A percentile compares a stretch with the other conserved stretches of the same genome.
Evolutionary conservation across 2,113 vertebrate species (phyloP).

Genomic region (Anser brachyrhynchus): DNA sequence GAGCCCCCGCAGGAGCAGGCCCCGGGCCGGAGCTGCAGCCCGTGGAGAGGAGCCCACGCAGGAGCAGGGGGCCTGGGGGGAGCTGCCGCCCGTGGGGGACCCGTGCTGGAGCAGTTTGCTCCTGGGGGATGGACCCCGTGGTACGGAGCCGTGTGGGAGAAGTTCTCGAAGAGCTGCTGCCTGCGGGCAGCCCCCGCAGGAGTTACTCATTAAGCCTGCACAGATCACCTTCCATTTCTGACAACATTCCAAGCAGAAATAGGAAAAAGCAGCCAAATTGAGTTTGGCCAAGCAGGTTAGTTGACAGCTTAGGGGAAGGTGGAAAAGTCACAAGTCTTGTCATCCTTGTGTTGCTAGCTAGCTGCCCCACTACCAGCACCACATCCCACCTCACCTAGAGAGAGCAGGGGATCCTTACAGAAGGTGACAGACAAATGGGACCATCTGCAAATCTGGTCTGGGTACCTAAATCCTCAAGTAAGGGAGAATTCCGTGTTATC

Average conservation of each 20-base stretch:
- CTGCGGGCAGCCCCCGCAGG: too few relatives aligned
- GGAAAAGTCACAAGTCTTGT: not conserved
- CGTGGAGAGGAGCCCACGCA: too few relatives aligned
- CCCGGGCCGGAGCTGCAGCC: too few relatives aligned
- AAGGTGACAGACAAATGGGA: rapidly evolving
- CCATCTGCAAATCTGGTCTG: not conserved
- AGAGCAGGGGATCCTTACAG: not conserved
- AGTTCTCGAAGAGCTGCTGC: too few relatives aligned
- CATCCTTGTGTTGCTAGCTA: not conserved
- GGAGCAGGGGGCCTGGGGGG: too few relatives aligned
- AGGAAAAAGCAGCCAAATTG: not conserved
- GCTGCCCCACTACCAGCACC: rapidly evolving
- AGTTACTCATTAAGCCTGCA: not conserved
- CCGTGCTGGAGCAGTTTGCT: too few relatives aligned
- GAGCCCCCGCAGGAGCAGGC: too few relatives aligned
- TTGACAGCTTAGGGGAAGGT: not conserved
- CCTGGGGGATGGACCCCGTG: too few relatives aligned
- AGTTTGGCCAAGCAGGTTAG: not conserved
- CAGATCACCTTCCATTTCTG: not conserved
- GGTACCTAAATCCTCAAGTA: not conserved
- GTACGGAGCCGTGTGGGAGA: too few relatives aligned
- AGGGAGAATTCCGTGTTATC: not conserved
- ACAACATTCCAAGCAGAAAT: not conserved
- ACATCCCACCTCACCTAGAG: not conserved
- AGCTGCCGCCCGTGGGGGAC: too few relatives aligned